Percentiles rank a stretch among this genome's conserved stretches.
Evolutionary conservation across 2,113 vertebrate species (phyloP).

Genomic region (Vidua macroura): DNA sequence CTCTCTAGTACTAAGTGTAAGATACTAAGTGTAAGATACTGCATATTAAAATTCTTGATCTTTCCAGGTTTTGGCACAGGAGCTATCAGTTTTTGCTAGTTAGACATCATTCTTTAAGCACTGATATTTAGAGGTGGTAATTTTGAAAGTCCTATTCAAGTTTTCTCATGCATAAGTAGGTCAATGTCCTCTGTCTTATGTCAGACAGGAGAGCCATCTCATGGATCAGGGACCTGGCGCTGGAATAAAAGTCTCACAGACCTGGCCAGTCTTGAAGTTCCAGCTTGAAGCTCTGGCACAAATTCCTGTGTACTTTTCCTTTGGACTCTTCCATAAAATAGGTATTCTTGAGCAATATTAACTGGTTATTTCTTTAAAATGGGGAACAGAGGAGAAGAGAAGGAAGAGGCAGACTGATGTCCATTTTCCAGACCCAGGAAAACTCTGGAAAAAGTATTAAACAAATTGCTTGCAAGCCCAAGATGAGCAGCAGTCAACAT

Average conservation of each 20-base stretch:
- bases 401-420: not conserved
- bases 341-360: not conserved
- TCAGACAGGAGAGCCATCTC: not conserved
- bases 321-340: not conserved
- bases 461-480: not conserved
- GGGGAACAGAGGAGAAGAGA: not conserved
- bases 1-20: not conserved
- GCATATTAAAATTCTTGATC: not conserved
- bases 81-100: not conserved
- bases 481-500: not conserved
- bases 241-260: not conserved
- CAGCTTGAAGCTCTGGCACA: not conserved
- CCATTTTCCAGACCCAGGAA: not conserved
- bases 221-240: not conserved
- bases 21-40: not conserved
- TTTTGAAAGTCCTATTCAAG: not conserved
- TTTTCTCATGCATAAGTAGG: not conserved
- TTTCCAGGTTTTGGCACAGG: not conserved
- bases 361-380: not conserved
- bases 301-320: not conserved
- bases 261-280: not conserved
- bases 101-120: not conserved
- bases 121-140: not conserved
- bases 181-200: not conserved
- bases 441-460: not conserved